Percentiles rank a stretch among this genome's conserved stretches.
These are phyloP conservation scores for Caenorhabditis panamensis DNA, from an alignment of 2,888 invertebrate genomes.

Conservation along the genomic window DNA sequence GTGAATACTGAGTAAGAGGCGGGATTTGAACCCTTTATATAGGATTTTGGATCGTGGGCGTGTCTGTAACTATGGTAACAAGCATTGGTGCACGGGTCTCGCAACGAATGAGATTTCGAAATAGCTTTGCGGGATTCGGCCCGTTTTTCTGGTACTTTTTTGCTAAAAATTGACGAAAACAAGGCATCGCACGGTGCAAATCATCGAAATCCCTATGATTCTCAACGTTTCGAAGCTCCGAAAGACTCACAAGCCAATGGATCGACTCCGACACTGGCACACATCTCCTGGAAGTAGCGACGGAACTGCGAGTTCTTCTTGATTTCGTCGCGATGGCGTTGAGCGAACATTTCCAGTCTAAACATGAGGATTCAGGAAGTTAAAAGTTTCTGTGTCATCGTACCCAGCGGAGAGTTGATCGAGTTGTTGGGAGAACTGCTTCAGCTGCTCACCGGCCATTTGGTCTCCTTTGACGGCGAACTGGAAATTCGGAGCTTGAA, in stretches of 20 bases:
- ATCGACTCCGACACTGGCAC: constrained; percentile 97
- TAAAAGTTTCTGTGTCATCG: background rate
- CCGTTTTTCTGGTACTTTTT: no score
- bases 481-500: constrained; percentile 45
- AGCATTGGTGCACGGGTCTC: no score
- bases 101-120: no score
- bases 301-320: constrained; percentile 95
- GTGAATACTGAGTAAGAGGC: no score
- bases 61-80: no score
- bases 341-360: constrained; percentile 90
- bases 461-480: constrained; percentile 83
- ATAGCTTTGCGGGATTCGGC: no score
- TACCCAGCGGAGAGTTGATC: constrained; percentile 88
- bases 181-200: no score
- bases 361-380: background rate
- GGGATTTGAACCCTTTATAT: no score
- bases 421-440: constrained; percentile 93
- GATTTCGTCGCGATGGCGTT: constrained; percentile 95
- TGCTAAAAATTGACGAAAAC: no score
- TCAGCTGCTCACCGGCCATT: constrained; percentile 83
- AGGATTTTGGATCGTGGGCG: no score
- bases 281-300: constrained; percentile 96
- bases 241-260: constrained; percentile 87
- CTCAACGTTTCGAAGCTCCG: no score
- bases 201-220: no score